Percentiles rank a stretch among this genome's conserved stretches.
These are phyloP conservation scores for Pedetes capensis DNA, from an alignment of 2,113 vertebrate species.

Conservation along the genomic window DNA sequence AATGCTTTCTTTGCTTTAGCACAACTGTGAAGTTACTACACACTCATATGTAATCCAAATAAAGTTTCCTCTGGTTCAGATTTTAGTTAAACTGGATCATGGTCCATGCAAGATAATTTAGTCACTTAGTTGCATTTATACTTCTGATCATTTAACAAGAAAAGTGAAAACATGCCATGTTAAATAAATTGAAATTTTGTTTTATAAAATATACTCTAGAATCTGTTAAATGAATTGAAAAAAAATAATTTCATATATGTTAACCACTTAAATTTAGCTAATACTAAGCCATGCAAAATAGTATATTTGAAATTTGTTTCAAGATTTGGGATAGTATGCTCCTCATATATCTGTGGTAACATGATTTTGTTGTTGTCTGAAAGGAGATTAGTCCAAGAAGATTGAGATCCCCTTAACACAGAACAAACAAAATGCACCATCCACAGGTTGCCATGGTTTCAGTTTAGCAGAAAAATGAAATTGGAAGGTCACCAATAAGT, in stretches of 20 bases:
- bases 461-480: slow-evolving; percentile 40
- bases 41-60: not conserved
- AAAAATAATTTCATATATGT: not conserved
- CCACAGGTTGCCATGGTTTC: slow-evolving; percentile 64
- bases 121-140: not conserved
- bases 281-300: not conserved
- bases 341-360: slow-evolving; percentile 33
- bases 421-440: slow-evolving; percentile 54
- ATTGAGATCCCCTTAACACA: slow-evolving; percentile 36
- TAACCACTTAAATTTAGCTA: not conserved
- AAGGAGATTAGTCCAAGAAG: slow-evolving; percentile 4
- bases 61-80: slow-evolving; percentile 42
- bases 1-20: slow-evolving; percentile 37
- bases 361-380: slow-evolving; percentile 45
- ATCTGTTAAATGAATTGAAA: not conserved
- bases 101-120: slow-evolving; percentile 33
- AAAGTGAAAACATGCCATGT: not conserved
- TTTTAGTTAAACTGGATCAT: slow-evolving; percentile 2
- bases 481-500: slow-evolving; percentile 66
- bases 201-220: slow-evolving; percentile 34
- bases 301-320: not conserved
- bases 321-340: not conserved
- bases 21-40: not conserved
- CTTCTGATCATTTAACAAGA: not conserved
- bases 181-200: slow-evolving; percentile 23